phyloP scores from a whole-genome alignment of 2,888 invertebrate species.

The Catonia carolina region DNA sequence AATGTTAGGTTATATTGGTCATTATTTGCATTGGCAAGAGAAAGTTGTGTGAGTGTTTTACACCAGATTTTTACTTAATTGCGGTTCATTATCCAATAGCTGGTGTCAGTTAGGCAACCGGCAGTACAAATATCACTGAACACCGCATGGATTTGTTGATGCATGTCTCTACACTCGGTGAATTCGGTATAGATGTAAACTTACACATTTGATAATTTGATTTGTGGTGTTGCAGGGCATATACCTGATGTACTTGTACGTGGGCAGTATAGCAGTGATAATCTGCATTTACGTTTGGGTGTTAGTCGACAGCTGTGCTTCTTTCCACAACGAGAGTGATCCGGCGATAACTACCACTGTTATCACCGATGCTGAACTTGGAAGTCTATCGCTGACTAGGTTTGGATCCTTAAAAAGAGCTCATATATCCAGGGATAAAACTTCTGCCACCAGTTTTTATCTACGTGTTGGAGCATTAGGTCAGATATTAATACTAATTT shows the following conservation, averaged over 20 bases:
- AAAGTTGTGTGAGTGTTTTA: too few relatives aligned
- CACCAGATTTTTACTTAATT: too few relatives aligned
- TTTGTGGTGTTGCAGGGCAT: conserved; percentile 45
- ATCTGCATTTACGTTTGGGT: conserved; percentile 51
- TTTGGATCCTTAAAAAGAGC: conserved; percentile 49
- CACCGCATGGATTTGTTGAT: too few relatives aligned
- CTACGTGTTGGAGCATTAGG: conserved; percentile 48
- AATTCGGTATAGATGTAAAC: too few relatives aligned
- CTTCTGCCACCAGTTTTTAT: conserved; percentile 49
- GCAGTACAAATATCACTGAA: too few relatives aligned
- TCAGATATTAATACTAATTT: conserved; percentile 37
- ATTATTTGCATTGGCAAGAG: too few relatives aligned
- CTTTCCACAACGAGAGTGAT: conserved; percentile 38
- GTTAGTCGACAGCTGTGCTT: conserved; percentile 47
- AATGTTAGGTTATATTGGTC: too few relatives aligned
- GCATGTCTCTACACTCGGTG: too few relatives aligned
- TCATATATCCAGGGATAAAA: conserved; percentile 47
- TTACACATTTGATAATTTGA: too few relatives aligned
- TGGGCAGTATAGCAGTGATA: conserved; percentile 49
- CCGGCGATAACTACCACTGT: conserved; percentile 34
- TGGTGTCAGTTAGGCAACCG: too few relatives aligned
- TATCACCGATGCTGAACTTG: conserved; percentile 44
- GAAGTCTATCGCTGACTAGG: conserved; percentile 43
- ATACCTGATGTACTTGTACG: conserved; percentile 49
- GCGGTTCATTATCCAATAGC: too few relatives aligned